phyloP scores from a whole-genome alignment of 1,140 invertebrate genomes.

The Wasmannia auropunctata region DNA sequence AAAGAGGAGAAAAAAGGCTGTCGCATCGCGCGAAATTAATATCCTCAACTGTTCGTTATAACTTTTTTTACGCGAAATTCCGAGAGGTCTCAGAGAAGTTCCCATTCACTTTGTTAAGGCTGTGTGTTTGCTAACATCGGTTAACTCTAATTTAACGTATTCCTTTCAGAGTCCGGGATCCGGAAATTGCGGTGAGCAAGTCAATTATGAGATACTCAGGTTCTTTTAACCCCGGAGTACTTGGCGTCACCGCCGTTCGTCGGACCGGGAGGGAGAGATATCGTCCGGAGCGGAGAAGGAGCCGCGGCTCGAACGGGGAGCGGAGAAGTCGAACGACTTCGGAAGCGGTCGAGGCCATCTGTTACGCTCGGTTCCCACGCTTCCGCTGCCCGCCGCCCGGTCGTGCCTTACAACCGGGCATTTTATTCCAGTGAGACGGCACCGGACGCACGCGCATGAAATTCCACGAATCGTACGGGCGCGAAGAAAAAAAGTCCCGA shows the following conservation, averaged over 20 bases:
- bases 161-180: neutral
- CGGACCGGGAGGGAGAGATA: neutral
- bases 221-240: neutral
- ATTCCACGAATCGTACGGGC: slow-evolving; percentile 33
- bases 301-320: slow-evolving; percentile 40
- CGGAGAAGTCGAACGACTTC: slow-evolving; percentile 75
- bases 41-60: neutral
- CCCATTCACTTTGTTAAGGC: neutral
- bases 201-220: neutral
- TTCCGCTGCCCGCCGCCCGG: slow-evolving; percentile 77
- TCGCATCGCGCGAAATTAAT: neutral
- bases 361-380: slow-evolving; percentile 84
- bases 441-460: slow-evolving; percentile 13
- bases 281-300: slow-evolving; percentile 19
- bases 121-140: neutral
- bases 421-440: slow-evolving; percentile 48
- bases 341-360: slow-evolving; percentile 81
- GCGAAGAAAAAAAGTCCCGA: neutral
- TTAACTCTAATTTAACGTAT: neutral
- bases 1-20: neutral
- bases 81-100: neutral
- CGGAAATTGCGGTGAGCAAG: neutral
- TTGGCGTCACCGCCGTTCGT: neutral
- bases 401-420: slow-evolving; percentile 67
- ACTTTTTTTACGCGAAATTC: neutral